Evolutionary conservation across 1,140 invertebrate genomes (phyloP).

Genomic region (Drosophila sucinea): DNA sequence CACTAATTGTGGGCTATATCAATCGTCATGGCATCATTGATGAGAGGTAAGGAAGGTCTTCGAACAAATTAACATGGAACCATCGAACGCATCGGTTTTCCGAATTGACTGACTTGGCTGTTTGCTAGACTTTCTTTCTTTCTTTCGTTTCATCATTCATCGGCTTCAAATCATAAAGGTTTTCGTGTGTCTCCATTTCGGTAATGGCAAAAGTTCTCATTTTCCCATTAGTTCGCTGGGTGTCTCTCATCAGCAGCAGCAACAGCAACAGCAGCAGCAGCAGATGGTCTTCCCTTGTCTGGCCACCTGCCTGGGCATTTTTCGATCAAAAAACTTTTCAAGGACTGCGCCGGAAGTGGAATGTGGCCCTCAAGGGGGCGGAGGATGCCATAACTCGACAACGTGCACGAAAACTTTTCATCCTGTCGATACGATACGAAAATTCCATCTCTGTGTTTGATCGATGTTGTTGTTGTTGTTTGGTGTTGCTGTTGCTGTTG

Average conservation of each 20-base stretch:
- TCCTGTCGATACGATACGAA: slow-evolving; percentile 47
- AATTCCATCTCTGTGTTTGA: slow-evolving; percentile 56
- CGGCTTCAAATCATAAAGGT: background rate
- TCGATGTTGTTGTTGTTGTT: slow-evolving; percentile 56
- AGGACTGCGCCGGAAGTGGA: slow-evolving; percentile 66
- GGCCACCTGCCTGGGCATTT: slow-evolving; percentile 37
- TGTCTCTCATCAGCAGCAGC: slow-evolving; percentile 42
- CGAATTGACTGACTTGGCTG: background rate
- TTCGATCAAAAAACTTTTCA: slow-evolving; percentile 75
- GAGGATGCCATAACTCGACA: slow-evolving; percentile 67
- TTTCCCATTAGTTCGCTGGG: slow-evolving; percentile 63
- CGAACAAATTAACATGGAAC: background rate
- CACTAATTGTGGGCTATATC: slow-evolving; percentile 88
- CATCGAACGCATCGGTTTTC: background rate
- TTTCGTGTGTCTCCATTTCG: slow-evolving; percentile 37
- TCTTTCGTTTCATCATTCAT: background rate
- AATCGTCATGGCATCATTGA: slow-evolving; percentile 86
- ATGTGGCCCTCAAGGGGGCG: slow-evolving; percentile 20
- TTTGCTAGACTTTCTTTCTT: slow-evolving; percentile 7
- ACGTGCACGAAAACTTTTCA: slow-evolving; percentile 57
- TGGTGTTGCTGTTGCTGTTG: slow-evolving; percentile 39
- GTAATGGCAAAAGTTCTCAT: slow-evolving; percentile 74
- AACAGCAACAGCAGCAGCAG: slow-evolving; percentile 24
- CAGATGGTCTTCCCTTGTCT: slow-evolving; percentile 16
- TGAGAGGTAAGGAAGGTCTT: slow-evolving; percentile 81